phyloP scores from a whole-genome alignment of 2,888 invertebrate genomes.

The Ctena decussata region DNA sequence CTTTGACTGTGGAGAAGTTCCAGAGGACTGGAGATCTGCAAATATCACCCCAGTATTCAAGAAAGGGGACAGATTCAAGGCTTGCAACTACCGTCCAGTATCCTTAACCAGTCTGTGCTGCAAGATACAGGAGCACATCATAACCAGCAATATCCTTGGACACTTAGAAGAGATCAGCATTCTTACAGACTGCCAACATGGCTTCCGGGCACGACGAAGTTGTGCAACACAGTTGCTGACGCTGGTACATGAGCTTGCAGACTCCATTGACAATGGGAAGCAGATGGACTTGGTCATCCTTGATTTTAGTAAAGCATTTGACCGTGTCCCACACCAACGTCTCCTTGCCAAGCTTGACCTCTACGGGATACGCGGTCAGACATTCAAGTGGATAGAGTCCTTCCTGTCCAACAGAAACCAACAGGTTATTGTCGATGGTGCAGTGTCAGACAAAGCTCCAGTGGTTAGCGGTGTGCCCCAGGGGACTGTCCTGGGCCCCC shows the following conservation, averaged over 20 bases:
- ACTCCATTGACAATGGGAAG: slow-evolving; percentile 24
- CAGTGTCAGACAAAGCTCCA: neutral
- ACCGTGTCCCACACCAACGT: no score
- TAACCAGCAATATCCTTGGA: neutral
- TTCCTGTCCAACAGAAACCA: slow-evolving; percentile 8
- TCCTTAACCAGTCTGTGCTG: slow-evolving; percentile 26
- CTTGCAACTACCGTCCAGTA: slow-evolving; percentile 18
- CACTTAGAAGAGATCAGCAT: slow-evolving; percentile 22
- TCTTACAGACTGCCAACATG: slow-evolving; percentile 34
- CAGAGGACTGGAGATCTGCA: slow-evolving; percentile 1
- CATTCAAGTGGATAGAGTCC: neutral
- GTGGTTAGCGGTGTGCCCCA: slow-evolving; percentile 12
- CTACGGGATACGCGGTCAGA: neutral
- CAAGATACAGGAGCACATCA: slow-evolving; percentile 22
- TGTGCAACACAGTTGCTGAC: slow-evolving; percentile 31
- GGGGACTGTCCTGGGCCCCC: slow-evolving; percentile 5
- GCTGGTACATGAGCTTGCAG: slow-evolving; percentile 26
- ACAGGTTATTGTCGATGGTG: neutral
- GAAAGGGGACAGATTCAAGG: neutral
- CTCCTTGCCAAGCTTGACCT: slow-evolving; percentile 2
- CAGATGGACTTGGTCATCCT: slow-evolving; percentile 17
- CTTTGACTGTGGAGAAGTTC: neutral
- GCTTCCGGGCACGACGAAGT: slow-evolving; percentile 27
- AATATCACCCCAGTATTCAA: neutral
- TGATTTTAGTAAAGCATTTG: slow-evolving; percentile 21